Evolutionary conservation across 2,888 invertebrate genomes (phyloP).

Genomic region (Catocala nupta): DNA sequence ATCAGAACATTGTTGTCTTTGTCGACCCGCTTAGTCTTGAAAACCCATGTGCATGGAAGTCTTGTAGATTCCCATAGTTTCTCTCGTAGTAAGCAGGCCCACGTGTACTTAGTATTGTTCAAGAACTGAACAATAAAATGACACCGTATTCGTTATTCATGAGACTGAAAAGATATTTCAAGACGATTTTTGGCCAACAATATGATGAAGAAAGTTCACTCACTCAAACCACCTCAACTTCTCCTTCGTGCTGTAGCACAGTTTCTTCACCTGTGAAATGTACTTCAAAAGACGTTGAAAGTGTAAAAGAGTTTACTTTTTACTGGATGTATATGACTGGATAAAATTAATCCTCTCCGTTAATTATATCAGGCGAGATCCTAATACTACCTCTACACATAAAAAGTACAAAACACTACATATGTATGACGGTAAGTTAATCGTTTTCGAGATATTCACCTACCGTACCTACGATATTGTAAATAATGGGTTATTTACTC

Average conservation of each 20-base stretch:
- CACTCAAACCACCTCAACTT: constrained; percentile 20
- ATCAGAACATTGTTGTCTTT: constrained; percentile 18
- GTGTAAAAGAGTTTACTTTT: no score
- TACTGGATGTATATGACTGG: no score
- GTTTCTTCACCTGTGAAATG: constrained; percentile 7
- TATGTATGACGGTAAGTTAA: no score
- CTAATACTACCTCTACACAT: no score
- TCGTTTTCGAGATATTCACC: no score
- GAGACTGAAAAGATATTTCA: no score
- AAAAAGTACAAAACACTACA: constrained; percentile 6
- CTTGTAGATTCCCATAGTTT: constrained; percentile 21
- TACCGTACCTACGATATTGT: no score
- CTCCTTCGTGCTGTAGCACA: constrained; percentile 4
- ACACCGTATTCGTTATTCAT: constrained; percentile 19
- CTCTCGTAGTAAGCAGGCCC: constrained; percentile 16
- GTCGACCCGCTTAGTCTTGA: constrained; percentile 15
- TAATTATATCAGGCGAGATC: no score
- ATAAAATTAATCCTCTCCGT: not conserved
- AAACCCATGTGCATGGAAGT: no score
- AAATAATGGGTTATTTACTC: no score
- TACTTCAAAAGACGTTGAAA: constrained; percentile 3
- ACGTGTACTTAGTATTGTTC: constrained; percentile 25
- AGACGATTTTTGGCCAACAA: no score
- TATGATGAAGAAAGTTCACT: no score
- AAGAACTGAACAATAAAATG: constrained; percentile 19